These are phyloP conservation scores for Onthophagus taurus DNA, from an alignment of 1,140 invertebrate species.

Conservation along the genomic window DNA sequence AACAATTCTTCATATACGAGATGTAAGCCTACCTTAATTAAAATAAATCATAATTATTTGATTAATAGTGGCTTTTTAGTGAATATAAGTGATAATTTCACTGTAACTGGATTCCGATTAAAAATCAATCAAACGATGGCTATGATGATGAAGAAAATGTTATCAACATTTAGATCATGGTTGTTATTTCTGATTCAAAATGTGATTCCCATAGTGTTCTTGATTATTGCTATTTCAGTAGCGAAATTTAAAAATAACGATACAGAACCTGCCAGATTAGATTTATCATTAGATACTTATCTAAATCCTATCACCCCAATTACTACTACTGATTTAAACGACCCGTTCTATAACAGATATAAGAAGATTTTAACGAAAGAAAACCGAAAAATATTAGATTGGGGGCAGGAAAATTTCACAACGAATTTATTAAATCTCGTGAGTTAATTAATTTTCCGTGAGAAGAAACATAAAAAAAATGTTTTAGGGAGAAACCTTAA, in stretches of 20 bases:
- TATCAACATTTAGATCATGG: conserved; percentile 47
- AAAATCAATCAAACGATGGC: conserved; percentile 49
- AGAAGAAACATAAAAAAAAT: conserved; percentile 2
- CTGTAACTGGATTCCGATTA: conserved; percentile 35
- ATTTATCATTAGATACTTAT: conserved; percentile 29
- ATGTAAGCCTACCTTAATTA: conserved; percentile 5
- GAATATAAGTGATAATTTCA: not conserved
- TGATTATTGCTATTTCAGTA: conserved; percentile 44
- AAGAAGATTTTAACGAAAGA: not conserved
- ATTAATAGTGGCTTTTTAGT: conserved; percentile 1
- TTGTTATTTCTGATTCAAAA: conserved; percentile 47
- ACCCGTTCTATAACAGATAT: not conserved
- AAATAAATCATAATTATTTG: not conserved
- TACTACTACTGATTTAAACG: not conserved
- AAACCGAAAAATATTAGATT: not conserved
- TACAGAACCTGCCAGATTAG: conserved; percentile 36
- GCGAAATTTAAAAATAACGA: conserved; percentile 34
- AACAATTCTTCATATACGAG: not conserved
- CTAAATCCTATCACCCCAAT: conserved; percentile 34
- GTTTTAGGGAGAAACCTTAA: no score
- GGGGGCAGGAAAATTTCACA: not conserved
- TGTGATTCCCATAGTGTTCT: conserved; percentile 48
- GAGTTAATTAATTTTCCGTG: not conserved
- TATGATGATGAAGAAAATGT: conserved; percentile 52
- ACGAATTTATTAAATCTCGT: not conserved